Evolutionary conservation across 2,888 invertebrate genomes (phyloP).

Genomic region (Cephus pygmeus): DNA sequence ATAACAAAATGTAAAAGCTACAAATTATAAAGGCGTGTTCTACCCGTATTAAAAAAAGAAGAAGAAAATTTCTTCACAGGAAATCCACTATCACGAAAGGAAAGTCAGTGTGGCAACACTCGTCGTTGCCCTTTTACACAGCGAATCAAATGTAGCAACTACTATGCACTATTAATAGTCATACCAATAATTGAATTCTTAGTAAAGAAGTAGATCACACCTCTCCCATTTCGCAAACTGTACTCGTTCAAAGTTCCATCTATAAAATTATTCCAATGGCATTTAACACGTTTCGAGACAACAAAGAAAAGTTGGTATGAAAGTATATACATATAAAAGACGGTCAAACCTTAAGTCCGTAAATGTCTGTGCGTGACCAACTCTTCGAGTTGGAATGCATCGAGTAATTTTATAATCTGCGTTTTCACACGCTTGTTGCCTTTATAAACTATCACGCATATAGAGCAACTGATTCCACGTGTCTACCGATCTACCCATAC

Average conservation of each 20-base stretch:
- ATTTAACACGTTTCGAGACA: background rate
- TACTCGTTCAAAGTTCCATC: background rate
- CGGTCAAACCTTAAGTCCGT: background rate
- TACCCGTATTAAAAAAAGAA: background rate
- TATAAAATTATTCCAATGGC: background rate
- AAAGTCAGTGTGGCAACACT: background rate
- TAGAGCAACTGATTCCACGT: background rate
- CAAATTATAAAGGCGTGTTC: background rate
- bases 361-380: conserved; percentile 21
- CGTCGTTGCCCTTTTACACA: background rate
- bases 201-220: background rate
- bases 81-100: background rate
- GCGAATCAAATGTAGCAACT: background rate
- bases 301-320: background rate
- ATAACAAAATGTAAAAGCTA: background rate
- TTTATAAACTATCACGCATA: background rate
- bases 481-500: background rate
- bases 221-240: background rate
- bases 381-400: conserved; percentile 21
- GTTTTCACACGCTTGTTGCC: conserved; percentile 15
- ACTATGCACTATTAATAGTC: background rate
- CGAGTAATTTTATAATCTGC: conserved; percentile 22
- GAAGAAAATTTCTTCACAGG: background rate
- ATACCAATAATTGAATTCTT: background rate
- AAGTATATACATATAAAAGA: background rate